Evolutionary conservation across 2,888 invertebrate species (phyloP).

Genomic region (Oscheius sp.): DNA sequence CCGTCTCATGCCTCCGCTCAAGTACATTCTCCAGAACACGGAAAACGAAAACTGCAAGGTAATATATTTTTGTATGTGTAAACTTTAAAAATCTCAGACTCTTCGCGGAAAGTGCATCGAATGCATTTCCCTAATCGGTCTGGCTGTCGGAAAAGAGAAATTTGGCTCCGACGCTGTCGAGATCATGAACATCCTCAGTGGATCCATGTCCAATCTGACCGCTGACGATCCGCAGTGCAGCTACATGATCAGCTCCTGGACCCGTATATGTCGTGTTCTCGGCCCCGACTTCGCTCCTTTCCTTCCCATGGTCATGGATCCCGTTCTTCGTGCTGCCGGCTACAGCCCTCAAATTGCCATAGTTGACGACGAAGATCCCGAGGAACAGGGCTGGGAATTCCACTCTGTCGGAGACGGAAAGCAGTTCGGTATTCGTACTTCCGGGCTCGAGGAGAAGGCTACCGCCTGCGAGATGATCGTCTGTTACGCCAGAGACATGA

Average conservation of each 20-base stretch:
- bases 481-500: slow-evolving; percentile 91
- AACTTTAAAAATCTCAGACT: slow-evolving; percentile 78
- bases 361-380: slow-evolving; percentile 76
- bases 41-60: slow-evolving; percentile 74
- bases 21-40: slow-evolving; percentile 95
- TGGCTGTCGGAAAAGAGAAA: slow-evolving; percentile 78
- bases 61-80: background rate
- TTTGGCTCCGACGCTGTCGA: slow-evolving; percentile 91
- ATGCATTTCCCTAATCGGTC: slow-evolving; percentile 95
- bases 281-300: slow-evolving; percentile 80
- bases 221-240: slow-evolving; percentile 79
- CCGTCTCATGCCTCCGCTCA: slow-evolving; percentile 87
- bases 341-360: slow-evolving; percentile 94
- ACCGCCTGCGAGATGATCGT: slow-evolving; percentile 96
- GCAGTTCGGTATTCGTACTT: slow-evolving; percentile 92
- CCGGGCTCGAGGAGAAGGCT: slow-evolving; percentile 93
- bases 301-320: slow-evolving; percentile 92
- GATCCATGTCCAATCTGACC: slow-evolving; percentile 38
- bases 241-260: slow-evolving; percentile 98
- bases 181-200: slow-evolving; percentile 76
- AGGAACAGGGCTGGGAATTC: slow-evolving; percentile 78
- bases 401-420: slow-evolving; percentile 89
- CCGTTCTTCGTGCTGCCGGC: slow-evolving; percentile 89
- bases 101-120: slow-evolving; percentile 97
- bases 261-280: slow-evolving; percentile 89